Conservation (phyloP, 2,888 invertebrate species). For the Macrosoma leucophasiata region DNA sequence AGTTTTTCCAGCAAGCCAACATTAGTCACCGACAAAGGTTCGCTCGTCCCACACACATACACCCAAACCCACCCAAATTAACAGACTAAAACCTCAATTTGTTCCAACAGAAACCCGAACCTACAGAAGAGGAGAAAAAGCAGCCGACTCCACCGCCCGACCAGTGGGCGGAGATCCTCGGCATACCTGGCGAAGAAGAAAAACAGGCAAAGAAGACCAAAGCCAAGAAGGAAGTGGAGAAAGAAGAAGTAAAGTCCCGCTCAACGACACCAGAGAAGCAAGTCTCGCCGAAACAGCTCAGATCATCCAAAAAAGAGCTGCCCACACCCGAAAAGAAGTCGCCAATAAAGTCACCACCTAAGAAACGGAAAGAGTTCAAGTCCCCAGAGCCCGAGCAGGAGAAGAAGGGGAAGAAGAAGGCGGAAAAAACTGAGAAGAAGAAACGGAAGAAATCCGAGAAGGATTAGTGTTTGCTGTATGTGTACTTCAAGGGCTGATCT, state of each 20-base stretch:
- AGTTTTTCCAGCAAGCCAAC: too few species aligned
- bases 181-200: conserved; percentile 55
- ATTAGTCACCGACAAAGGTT: conserved; percentile 4
- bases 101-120: conserved; percentile 33
- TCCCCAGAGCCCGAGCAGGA: conserved; percentile 43
- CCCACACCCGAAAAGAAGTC: conserved; percentile 41
- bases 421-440: conserved; percentile 38
- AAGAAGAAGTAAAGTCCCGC: conserved; percentile 28
- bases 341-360: conserved; percentile 48
- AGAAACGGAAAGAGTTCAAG: conserved; percentile 48
- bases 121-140: conserved; percentile 50
- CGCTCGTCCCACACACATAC: not conserved
- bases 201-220: conserved; percentile 25
- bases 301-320: conserved; percentile 52
- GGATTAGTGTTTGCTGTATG: conserved; percentile 64
- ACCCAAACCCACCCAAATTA: too few species aligned
- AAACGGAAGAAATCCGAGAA: conserved; percentile 59
- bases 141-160: conserved; percentile 67
- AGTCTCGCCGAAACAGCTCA: conserved; percentile 48
- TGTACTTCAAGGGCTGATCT: conserved; percentile 47
- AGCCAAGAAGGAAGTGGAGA: conserved; percentile 25
- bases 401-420: conserved; percentile 35
- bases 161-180: conserved; percentile 68
- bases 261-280: conserved; percentile 39
- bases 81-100: conserved; percentile 29